phyloP scores from a whole-genome alignment of 2,888 invertebrate species.

The Aphodius sticticus region DNA sequence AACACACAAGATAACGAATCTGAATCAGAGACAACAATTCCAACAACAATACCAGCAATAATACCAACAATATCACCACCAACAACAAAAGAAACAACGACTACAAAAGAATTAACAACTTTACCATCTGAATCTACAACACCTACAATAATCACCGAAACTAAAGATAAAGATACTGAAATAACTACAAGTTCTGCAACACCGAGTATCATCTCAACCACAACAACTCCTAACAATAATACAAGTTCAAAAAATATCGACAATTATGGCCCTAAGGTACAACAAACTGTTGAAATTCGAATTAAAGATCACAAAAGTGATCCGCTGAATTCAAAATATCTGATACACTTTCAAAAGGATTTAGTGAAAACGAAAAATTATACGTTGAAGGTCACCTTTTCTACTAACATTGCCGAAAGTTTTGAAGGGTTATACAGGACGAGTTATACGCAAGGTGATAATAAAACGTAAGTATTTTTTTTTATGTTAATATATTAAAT shows the following conservation, averaged over 20 bases:
- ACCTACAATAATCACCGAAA: too few relatives aligned
- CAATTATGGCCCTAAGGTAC: not conserved
- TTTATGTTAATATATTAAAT: slow-evolving; percentile 11
- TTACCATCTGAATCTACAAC: too few relatives aligned
- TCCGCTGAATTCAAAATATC: slow-evolving; percentile 31
- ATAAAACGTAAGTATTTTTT: slow-evolving; percentile 60
- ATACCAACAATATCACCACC: not conserved
- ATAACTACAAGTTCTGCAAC: too few relatives aligned
- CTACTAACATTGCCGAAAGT: slow-evolving; percentile 66
- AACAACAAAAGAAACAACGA: not conserved
- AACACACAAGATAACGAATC: not conserved
- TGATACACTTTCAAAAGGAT: slow-evolving; percentile 40
- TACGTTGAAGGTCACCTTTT: slow-evolving; percentile 64
- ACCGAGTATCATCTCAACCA: not conserved
- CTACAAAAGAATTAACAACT: too few relatives aligned
- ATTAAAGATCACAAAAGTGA: slow-evolving; percentile 5
- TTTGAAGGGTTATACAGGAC: slow-evolving; percentile 75
- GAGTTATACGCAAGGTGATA: slow-evolving; percentile 63
- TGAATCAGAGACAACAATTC: not conserved
- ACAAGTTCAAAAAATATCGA: not conserved
- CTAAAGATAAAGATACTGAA: too few relatives aligned
- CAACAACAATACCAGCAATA: not conserved
- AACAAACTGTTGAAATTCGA: not conserved
- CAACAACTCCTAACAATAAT: not conserved
- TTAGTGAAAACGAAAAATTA: slow-evolving; percentile 64